These are phyloP conservation scores for Pangasius sanitwongsei DNA, from an alignment of 2,797 vertebrate species.

Conservation along the genomic window DNA sequence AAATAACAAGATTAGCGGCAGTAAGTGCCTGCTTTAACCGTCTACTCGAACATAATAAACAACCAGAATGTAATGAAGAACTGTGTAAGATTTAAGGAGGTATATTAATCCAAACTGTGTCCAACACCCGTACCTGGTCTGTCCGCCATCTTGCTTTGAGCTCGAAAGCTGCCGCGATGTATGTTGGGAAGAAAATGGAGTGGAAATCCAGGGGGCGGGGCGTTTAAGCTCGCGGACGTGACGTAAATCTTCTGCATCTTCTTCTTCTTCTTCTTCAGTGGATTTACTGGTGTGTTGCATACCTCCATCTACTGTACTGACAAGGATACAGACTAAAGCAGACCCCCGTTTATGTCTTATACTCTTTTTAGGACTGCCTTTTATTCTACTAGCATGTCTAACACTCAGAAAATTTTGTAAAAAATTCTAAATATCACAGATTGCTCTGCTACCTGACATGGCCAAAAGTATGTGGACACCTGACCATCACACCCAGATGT, in stretches of 20 bases:
- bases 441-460: too few relatives aligned
- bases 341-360: not conserved
- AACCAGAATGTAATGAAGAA: not conserved
- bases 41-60: too few relatives aligned
- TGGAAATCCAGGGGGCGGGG: constrained; percentile 6
- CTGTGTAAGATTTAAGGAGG: accelerated
- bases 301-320: too few relatives aligned
- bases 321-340: not conserved
- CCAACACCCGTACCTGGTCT: constrained; percentile 70
- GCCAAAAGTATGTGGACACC: too few relatives aligned
- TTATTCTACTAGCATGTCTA: not conserved
- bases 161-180: constrained; percentile 49
- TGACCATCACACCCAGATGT: not conserved
- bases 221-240: not conserved
- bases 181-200: constrained; percentile 65
- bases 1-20: not conserved
- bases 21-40: not conserved
- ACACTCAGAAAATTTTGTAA: not conserved
- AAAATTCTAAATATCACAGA: not conserved
- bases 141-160: constrained; percentile 79
- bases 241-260: not conserved
- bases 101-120: not conserved
- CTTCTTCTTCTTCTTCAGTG: not conserved
- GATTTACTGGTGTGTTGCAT: not conserved
- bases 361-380: not conserved